phyloP scores from a whole-genome alignment of 2,888 invertebrate genomes.

The Torymus tubicola region DNA sequence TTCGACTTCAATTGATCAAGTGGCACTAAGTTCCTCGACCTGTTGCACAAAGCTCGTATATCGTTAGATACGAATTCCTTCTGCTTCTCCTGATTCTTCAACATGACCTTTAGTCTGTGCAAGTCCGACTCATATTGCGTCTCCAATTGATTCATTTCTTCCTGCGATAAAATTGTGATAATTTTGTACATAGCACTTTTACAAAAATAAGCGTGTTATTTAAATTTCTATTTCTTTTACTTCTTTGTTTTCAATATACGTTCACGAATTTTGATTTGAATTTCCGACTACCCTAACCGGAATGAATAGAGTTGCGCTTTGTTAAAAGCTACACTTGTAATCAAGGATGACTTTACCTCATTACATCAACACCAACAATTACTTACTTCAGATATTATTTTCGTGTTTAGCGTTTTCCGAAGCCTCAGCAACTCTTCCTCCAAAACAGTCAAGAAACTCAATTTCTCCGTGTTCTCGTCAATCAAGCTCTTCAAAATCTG shows the following conservation, averaged over 20 bases:
- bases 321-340: too few species aligned
- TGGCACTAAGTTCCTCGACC: conserved; percentile 24
- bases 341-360: too few species aligned
- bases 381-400: conserved; percentile 64
- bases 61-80: conserved; percentile 40
- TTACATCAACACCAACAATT: too few species aligned
- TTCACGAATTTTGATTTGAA: too few species aligned
- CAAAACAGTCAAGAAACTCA: conserved; percentile 79
- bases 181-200: too few species aligned
- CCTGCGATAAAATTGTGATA: conserved; percentile 57
- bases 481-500: conserved; percentile 76
- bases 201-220: too few species aligned
- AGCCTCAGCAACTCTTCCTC: conserved; percentile 78
- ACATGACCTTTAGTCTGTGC: conserved; percentile 72
- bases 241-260: too few species aligned
- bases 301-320: too few species aligned
- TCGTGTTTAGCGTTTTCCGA: conserved; percentile 71
- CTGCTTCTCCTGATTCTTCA: conserved; percentile 65
- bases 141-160: conserved; percentile 68
- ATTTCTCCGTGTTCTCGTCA: conserved; percentile 78
- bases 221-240: too few species aligned
- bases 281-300: too few species aligned
- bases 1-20: conserved; percentile 6
- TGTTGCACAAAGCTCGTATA: conserved; percentile 26
- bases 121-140: conserved; percentile 73